Conservation (phyloP, 2,888 invertebrate species). For the Sminthurides aquaticus region DNA sequence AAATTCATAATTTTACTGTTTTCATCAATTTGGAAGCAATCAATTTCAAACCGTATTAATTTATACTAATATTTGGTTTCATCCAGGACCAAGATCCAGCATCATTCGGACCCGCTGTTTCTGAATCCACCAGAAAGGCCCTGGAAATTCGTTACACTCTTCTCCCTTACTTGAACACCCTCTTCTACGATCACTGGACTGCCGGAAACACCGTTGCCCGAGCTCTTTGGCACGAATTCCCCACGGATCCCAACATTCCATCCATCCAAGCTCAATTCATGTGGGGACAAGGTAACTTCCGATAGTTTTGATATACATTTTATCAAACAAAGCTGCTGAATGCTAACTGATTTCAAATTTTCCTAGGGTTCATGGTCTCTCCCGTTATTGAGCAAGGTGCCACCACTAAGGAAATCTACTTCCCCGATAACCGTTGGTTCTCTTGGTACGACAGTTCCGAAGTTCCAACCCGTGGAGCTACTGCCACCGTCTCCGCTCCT, state of each 20-base stretch:
- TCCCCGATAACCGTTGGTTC: conserved; percentile 64
- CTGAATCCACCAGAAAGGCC: conserved; percentile 58
- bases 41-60: neutral
- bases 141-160: conserved; percentile 62
- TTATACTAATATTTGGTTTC: neutral
- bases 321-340: too few relatives aligned
- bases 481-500: conserved; percentile 53
- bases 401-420: conserved; percentile 52
- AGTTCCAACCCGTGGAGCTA: conserved; percentile 48
- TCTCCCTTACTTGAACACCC: conserved; percentile 66
- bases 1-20: too few relatives aligned
- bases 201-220: conserved; percentile 67
- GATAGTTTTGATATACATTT: too few relatives aligned
- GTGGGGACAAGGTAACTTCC: conserved; percentile 56
- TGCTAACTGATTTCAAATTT: too few relatives aligned
- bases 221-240: conserved; percentile 57
- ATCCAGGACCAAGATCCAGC: conserved; percentile 69
- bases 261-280: conserved; percentile 67
- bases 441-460: conserved; percentile 50
- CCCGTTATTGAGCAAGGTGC: conserved; percentile 58
- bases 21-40: too few relatives aligned
- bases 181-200: conserved; percentile 55
- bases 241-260: conserved; percentile 56
- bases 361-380: conserved; percentile 58
- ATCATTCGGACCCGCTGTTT: conserved; percentile 61